phyloP scores from a whole-genome alignment of 2,113 vertebrate genomes.

The Gorsachius goisagi region DNA sequence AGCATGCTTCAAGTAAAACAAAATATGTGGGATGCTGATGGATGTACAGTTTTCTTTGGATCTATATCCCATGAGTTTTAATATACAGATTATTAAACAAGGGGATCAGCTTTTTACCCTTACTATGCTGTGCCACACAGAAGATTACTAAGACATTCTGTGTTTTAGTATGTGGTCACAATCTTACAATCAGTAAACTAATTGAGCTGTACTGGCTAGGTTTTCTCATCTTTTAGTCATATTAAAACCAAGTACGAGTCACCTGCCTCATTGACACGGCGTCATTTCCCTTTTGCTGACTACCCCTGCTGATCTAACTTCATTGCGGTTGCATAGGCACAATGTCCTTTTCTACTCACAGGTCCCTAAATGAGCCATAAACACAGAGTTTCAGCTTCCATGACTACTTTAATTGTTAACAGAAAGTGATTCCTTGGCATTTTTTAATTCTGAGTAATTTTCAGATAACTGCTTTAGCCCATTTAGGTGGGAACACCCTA shows the following conservation, averaged over 20 bases:
- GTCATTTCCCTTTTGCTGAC: not conserved
- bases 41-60: not conserved
- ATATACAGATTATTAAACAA: not conserved
- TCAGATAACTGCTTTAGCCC: not conserved
- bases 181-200: not conserved
- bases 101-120: not conserved
- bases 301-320: not conserved
- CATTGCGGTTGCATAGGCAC: not conserved
- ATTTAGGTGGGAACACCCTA: not conserved
- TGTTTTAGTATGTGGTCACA: not conserved
- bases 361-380: not conserved
- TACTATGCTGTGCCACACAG: not conserved
- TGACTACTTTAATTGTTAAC: not conserved
- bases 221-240: not conserved
- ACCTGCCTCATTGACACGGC: not conserved
- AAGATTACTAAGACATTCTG: not conserved
- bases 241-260: not conserved
- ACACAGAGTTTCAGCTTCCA: not conserved
- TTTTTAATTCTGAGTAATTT: not conserved
- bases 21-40: not conserved
- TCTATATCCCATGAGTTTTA: rapidly evolving
- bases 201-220: not conserved
- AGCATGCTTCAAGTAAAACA: not conserved
- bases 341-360: not conserved
- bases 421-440: not conserved